These are phyloP conservation scores for Carterocephalus palaemon DNA, from an alignment of 2,888 invertebrate genomes.

Conservation along the genomic window DNA sequence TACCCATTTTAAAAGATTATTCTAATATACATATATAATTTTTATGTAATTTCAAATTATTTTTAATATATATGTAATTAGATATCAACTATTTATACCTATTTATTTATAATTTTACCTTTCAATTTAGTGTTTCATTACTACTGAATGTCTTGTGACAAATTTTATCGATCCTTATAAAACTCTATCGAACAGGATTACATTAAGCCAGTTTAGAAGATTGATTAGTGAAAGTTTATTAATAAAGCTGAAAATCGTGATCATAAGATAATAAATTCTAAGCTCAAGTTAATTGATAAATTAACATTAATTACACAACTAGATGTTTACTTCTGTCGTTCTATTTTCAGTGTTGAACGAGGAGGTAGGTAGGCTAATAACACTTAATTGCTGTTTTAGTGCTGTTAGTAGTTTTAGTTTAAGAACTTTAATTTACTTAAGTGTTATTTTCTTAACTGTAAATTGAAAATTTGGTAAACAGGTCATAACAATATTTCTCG, in stretches of 20 bases:
- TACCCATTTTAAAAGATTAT: too few relatives aligned
- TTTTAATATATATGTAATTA: too few relatives aligned
- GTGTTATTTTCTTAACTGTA: too few relatives aligned
- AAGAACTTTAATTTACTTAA: not conserved
- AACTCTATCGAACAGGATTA: slow-evolving; percentile 8
- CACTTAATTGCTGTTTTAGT: too few relatives aligned
- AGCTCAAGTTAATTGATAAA: slow-evolving; percentile 75
- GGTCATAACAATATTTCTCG: too few relatives aligned
- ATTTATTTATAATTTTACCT: too few relatives aligned
- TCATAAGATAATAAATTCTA: slow-evolving; percentile 75
- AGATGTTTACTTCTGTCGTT: slow-evolving; percentile 44
- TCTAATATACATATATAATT: too few relatives aligned
- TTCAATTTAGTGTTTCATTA: too few relatives aligned
- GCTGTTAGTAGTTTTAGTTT: not conserved
- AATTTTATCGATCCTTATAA: not conserved
- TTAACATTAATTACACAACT: slow-evolving; percentile 76
- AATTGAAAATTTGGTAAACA: too few relatives aligned
- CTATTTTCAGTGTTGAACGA: slow-evolving; percentile 37
- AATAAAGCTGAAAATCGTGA: slow-evolving; percentile 72
- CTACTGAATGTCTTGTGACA: not conserved
- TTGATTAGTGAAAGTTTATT: slow-evolving; percentile 75
- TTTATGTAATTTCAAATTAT: too few relatives aligned
- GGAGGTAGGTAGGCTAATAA: too few relatives aligned
- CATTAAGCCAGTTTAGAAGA: slow-evolving; percentile 52
- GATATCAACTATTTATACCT: too few relatives aligned